Evolutionary conservation across 2,888 invertebrate species (phyloP), one percentile per base, ranked within the genome.

Genomic region (Xestoiulus laeticollis): DNA sequence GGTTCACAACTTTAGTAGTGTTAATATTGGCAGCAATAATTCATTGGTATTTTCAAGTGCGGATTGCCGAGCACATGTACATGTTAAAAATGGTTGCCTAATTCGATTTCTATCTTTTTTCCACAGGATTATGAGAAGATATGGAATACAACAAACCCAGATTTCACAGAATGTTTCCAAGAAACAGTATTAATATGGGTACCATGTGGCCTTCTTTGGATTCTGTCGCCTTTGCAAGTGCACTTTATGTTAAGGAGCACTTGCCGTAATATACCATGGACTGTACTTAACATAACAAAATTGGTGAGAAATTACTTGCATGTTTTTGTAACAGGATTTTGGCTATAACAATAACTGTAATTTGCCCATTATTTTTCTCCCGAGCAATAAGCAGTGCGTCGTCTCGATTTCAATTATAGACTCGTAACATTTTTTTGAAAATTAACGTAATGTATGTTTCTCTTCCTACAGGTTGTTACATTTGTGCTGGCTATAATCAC

Each of bases 181-280:
- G 82, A 89, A 86, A 89, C 89, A 14, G 88, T 89, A 4, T 30
- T 89, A 38, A 83, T 89, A 12, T 89, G 89, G 89, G 16, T 88
- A 43, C 87, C 89, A 19, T 88, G 88, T 26, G 88, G 85, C 22
- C 78, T 89, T 53, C 87, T 89, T 1, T 89, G 89, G 89, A 14
- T 89, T 19, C 85, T 89, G 22, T 87, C 89, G 19, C 89, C 89
- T 22, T 59, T 89, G 26, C 88, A 89, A 87, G 93, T 94, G 89
- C 96, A 94, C 91, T 96, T 96, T 91, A 94, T 96, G 90, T 91
- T 95, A 89, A 94, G 94, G 90, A 96, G 96, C 92, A 95, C 95
- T 93, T 94, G 95, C 91, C 94, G 94, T 91, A 94, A 96, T 91
- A 95, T 97, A 92, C 96, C 96, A 90, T 88, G 88, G 88, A 88